phyloP scores from a whole-genome alignment of 1,140 invertebrate species.

The Elymnias hypermnestra region DNA sequence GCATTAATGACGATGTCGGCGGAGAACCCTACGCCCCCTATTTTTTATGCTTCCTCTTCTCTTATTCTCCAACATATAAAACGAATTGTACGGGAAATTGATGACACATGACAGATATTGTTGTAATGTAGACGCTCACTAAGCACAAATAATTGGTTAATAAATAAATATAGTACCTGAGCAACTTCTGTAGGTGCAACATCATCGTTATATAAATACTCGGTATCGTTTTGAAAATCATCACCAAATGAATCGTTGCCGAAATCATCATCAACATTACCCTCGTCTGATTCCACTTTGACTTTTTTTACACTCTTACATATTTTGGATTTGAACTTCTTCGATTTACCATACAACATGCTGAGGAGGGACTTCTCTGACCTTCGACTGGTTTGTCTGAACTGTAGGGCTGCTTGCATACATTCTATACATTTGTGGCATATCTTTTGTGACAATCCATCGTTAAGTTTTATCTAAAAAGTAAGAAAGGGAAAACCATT shows the following conservation, averaged over 20 bases:
- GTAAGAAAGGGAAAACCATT: no score
- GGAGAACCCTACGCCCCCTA: no score
- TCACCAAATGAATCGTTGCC: constrained; percentile 29
- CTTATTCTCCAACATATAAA: no score
- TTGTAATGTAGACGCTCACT: no score
- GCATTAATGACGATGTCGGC: no score
- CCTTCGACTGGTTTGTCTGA: constrained; percentile 39
- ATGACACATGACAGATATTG: no score
- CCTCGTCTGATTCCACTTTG: constrained; percentile 18
- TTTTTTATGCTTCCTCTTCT: no score
- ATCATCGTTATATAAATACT: constrained; percentile 4
- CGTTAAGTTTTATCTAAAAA: constrained; percentile 47
- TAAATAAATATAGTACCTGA: background rate
- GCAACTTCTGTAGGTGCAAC: background rate
- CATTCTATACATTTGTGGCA: constrained; percentile 34
- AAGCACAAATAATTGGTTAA: no score
- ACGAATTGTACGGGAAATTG: no score
- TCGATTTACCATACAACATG: constrained; percentile 27
- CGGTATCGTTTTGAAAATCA: constrained; percentile 16
- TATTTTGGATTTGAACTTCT: constrained; percentile 20
- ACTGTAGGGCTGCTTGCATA: constrained; percentile 35
- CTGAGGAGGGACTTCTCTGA: constrained; percentile 35
- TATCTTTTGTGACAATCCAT: constrained; percentile 52
- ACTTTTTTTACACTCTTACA: constrained; percentile 15
- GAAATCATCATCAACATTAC: constrained; percentile 17